A percentile compares a stretch with the other conserved stretches of the same genome.
Evolutionary conservation across 2,113 vertebrate genomes (phyloP).

Genomic region (Callopanchax toddi): DNA sequence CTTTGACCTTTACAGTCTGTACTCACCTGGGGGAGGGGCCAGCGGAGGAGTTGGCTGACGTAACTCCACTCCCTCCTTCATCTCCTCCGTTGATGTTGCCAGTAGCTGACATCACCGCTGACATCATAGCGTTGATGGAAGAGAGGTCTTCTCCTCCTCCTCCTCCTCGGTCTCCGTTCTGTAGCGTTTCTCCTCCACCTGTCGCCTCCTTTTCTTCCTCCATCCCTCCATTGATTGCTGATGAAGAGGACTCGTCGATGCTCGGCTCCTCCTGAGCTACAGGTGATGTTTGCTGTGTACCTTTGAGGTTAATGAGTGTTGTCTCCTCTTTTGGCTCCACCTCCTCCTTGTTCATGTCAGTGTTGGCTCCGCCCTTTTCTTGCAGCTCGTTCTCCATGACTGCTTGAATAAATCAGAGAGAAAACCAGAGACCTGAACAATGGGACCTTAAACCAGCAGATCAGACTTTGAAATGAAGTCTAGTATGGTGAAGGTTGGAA

Average conservation of each 20-base stretch:
- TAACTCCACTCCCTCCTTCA: slow-evolving; percentile 68
- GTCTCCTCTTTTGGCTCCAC: slow-evolving; percentile 37
- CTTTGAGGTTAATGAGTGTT: slow-evolving; percentile 43
- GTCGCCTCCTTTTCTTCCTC: slow-evolving; percentile 40
- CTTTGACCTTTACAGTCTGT: too few species aligned
- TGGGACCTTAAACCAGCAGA: neutral
- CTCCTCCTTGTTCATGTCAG: slow-evolving; percentile 24
- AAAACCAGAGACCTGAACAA: too few species aligned
- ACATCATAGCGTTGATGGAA: slow-evolving; percentile 91
- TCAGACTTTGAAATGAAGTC: neutral
- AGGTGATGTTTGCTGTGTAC: neutral
- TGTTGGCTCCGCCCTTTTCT: slow-evolving; percentile 43
- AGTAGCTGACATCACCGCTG: slow-evolving; percentile 87
- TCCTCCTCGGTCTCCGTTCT: slow-evolving; percentile 53
- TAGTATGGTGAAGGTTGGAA: slow-evolving; percentile 12
- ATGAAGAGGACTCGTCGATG: neutral
- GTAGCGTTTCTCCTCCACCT: slow-evolving; percentile 57
- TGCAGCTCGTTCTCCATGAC: slow-evolving; percentile 65
- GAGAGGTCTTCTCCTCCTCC: slow-evolving; percentile 87
- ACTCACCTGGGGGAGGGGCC: slow-evolving; percentile 79
- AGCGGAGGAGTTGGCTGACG: slow-evolving; percentile 53
- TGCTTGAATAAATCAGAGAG: slow-evolving; percentile 7
- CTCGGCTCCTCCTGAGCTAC: accelerated
- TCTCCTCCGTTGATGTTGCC: slow-evolving; percentile 79
- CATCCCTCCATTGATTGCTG: slow-evolving; percentile 30